These are phyloP conservation scores for Dynastes maya DNA, from an alignment of 2,888 invertebrate genomes.

Conservation along the genomic window DNA sequence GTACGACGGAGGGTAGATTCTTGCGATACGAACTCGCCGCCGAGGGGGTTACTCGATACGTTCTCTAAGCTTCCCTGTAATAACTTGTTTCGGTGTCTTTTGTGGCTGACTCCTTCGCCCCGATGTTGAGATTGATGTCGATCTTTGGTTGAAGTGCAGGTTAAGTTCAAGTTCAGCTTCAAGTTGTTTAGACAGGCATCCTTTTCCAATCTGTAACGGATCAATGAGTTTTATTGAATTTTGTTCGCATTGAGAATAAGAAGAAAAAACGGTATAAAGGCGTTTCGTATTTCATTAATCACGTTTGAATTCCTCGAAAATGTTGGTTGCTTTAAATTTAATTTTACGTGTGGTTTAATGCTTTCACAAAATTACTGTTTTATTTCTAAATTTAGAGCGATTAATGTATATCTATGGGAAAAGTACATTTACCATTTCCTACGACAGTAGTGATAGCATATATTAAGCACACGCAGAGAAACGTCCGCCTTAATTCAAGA, in stretches of 20 bases:
- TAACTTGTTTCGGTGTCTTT: conserved; percentile 56
- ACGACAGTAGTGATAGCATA: background rate
- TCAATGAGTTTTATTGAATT: conserved; percentile 24
- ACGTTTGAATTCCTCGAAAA: background rate
- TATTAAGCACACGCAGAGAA: background rate
- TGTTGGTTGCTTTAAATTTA: background rate
- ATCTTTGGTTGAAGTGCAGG: conserved; percentile 57
- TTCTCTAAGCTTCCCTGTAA: conserved; percentile 66
- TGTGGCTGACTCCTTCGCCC: conserved; percentile 51
- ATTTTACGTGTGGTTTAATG: conserved; percentile 21
- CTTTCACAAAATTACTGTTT: background rate
- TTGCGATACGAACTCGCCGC: conserved; percentile 52
- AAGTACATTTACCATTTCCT: background rate
- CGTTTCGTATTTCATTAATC: background rate
- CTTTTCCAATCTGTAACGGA: conserved; percentile 62
- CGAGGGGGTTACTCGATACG: conserved; percentile 66
- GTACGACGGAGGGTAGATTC: conserved; percentile 75
- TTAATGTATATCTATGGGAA: too few relatives aligned
- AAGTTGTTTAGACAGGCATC: conserved; percentile 67
- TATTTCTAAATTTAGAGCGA: background rate
- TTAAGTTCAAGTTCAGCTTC: conserved; percentile 59
- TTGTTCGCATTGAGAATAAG: background rate
- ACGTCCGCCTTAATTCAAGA: too few relatives aligned
- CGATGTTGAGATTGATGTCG: conserved; percentile 53
- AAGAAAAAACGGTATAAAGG: background rate